Conservation (phyloP, 2,113 vertebrate species). For the Eudyptes chrysolophus region DNA sequence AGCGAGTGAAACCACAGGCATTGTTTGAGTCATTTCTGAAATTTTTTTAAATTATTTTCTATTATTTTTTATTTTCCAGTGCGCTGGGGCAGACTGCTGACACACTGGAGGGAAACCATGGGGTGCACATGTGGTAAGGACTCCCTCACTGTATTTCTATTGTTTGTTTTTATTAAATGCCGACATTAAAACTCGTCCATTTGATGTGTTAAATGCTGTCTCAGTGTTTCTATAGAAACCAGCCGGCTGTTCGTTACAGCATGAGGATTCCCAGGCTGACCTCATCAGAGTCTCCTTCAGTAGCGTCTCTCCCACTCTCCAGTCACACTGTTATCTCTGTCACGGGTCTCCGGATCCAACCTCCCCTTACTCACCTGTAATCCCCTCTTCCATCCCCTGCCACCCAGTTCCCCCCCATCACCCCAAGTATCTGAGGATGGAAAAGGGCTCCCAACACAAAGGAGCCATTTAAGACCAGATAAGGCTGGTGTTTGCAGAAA, state of each 20-base stretch:
- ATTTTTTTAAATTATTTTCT: not conserved
- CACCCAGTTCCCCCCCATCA: not conserved
- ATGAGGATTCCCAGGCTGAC: constrained; percentile 24
- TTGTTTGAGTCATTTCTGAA: not conserved
- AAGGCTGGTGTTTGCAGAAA: not conserved
- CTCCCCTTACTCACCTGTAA: not conserved
- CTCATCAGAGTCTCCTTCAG: not conserved
- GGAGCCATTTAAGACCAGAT: not conserved
- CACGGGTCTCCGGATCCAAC: accelerated
- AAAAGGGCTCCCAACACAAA: not conserved
- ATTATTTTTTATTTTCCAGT: not conserved
- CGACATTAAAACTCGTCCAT: not conserved
- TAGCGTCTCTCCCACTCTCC: not conserved
- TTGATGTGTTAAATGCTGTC: not conserved
- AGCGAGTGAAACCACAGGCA: not conserved
- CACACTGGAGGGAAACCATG: not conserved
- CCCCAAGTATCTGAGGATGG: not conserved
- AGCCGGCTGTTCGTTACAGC: not conserved
- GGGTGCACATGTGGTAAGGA: not conserved
- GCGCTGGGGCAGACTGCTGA: not conserved
- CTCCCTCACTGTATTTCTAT: not conserved
- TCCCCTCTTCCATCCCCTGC: not conserved
- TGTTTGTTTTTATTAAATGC: not conserved
- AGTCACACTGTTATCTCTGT: not conserved
- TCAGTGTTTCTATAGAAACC: not conserved